Evolutionary conservation across 1,140 invertebrate genomes (phyloP).

Genomic region (Leucophenga varia): DNA sequence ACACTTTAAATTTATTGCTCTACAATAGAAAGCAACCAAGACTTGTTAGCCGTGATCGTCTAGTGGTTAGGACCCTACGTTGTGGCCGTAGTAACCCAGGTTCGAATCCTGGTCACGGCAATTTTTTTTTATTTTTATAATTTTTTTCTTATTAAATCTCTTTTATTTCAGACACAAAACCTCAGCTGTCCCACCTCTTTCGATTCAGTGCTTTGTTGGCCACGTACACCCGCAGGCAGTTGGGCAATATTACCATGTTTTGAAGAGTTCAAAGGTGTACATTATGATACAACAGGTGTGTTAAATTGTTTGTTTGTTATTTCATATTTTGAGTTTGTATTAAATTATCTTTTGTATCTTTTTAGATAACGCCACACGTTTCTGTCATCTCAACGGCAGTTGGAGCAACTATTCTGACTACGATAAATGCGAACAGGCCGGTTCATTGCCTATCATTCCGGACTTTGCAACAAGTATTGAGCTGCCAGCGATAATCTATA

Average conservation of each 20-base stretch:
- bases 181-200: conserved; percentile 63
- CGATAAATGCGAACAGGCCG: conserved; percentile 49
- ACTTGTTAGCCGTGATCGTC: conserved; percentile 72
- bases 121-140: conserved; percentile 5
- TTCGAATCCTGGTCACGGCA: conserved; percentile 1
- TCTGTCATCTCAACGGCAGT: conserved; percentile 49
- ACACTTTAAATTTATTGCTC: no score
- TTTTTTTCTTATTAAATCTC: background rate
- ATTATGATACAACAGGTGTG: conserved; percentile 72
- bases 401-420: conserved; percentile 57
- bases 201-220: conserved; percentile 80
- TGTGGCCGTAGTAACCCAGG: conserved; percentile 84
- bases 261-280: conserved; percentile 72
- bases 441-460: conserved; percentile 29
- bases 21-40: no score
- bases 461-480: conserved; percentile 52
- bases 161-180: background rate
- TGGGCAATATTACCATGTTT: conserved; percentile 71
- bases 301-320: no score
- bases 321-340: no score
- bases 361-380: conserved; percentile 56
- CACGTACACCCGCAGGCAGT: conserved; percentile 65
- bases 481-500: conserved; percentile 55
- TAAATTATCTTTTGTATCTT: background rate
- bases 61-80: conserved; percentile 88